phyloP scores from a whole-genome alignment of 1,140 invertebrate species.

The Capitella teleta region DNA sequence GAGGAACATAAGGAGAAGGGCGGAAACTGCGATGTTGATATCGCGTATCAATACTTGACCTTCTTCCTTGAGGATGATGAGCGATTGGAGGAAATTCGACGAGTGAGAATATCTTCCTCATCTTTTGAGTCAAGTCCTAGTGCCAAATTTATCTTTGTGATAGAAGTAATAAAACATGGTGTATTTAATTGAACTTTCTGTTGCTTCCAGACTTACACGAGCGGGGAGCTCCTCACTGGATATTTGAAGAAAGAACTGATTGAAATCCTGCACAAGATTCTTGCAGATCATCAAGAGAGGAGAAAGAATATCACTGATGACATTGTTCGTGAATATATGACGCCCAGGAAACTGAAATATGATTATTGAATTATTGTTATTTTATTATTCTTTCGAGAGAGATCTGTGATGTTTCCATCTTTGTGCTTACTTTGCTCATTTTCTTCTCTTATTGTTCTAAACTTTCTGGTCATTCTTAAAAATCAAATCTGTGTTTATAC shows the following conservation, averaged over 20 bases:
- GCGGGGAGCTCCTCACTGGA: constrained; percentile 81
- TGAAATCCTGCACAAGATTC: constrained; percentile 58
- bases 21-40: constrained; percentile 91
- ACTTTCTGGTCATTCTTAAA: too few relatives aligned
- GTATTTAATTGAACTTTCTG: constrained; percentile 2
- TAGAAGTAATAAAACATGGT: not conserved
- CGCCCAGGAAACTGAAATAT: constrained; percentile 62
- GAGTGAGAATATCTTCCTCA: too few relatives aligned
- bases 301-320: constrained; percentile 77
- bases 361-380: constrained; percentile 10
- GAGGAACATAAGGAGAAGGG: constrained; percentile 83
- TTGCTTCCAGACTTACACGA: constrained; percentile 64
- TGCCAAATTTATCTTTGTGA: too few relatives aligned
- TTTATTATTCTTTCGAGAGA: too few relatives aligned
- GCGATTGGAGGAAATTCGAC: constrained; percentile 65
- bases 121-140: too few relatives aligned
- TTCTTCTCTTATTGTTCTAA: too few relatives aligned
- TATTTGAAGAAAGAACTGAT: constrained; percentile 89
- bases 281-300: constrained; percentile 70
- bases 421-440: too few relatives aligned
- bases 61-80: constrained; percentile 95
- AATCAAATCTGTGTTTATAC: too few relatives aligned
- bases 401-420: too few relatives aligned
- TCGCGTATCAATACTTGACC: constrained; percentile 86
- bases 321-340: constrained; percentile 70